Evolutionary conservation across 2,888 invertebrate genomes (phyloP).

Genomic region (Frankliniella intonsa): DNA sequence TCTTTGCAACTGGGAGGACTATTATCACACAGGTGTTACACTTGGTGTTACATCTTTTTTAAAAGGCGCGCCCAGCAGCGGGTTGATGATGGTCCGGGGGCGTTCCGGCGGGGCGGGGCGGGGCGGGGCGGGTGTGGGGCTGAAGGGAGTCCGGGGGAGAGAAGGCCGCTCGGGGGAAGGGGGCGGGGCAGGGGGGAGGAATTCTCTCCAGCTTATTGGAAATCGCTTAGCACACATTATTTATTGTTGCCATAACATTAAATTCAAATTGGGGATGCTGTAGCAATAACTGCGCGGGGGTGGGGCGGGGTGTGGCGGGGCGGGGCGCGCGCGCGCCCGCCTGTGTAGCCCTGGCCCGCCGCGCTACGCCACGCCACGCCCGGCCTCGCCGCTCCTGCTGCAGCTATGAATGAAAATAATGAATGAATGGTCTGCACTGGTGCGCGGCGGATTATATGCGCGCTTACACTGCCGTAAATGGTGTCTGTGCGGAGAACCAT

Average conservation of each 20-base stretch:
- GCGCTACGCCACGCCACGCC: no score
- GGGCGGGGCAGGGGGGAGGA: background rate
- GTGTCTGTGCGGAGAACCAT: no score
- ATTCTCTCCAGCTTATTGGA: constrained; percentile 20
- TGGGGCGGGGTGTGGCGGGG: background rate
- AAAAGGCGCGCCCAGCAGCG: background rate
- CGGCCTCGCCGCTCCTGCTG: background rate
- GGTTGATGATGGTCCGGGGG: background rate
- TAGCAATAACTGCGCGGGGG: background rate
- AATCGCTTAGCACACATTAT: constrained; percentile 25
- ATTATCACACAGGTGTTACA: no score
- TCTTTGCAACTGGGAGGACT: no score
- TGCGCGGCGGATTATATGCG: background rate
- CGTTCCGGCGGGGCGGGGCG: background rate
- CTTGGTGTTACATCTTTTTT: background rate
- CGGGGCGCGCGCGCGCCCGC: background rate
- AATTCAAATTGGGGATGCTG: constrained; percentile 24
- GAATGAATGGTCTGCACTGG: background rate
- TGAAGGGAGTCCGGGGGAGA: background rate
- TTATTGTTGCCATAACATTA: constrained; percentile 27
- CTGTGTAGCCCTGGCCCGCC: no score
- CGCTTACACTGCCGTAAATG: no score
- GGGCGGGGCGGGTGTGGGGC: background rate
- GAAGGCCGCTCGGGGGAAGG: background rate
- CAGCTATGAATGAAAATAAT: background rate